Evolutionary conservation across 2,797 vertebrate genomes (phyloP).

Genomic region (Mus caroli): DNA sequence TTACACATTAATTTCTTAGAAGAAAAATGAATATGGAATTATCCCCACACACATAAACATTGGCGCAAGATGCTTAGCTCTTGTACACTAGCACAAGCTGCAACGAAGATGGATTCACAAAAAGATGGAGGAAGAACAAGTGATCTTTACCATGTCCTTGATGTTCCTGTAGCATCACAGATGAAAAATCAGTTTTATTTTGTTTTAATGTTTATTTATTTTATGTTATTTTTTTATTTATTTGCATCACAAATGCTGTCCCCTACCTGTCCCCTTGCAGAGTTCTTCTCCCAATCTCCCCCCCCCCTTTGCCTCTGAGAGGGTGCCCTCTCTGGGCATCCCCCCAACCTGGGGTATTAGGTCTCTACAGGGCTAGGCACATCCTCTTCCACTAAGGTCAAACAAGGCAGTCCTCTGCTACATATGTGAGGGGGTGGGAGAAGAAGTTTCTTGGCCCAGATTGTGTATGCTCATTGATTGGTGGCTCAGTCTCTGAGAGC

Average conservation of each 20-base stretch:
- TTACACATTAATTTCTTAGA: conserved; percentile 20
- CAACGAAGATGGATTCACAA: neutral
- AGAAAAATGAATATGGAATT: neutral
- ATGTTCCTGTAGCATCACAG: neutral
- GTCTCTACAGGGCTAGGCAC: neutral
- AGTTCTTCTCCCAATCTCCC: neutral
- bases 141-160: neutral
- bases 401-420: neutral
- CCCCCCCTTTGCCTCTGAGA: neutral
- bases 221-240: neutral
- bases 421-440: neutral
- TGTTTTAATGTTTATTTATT: neutral
- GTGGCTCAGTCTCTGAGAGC: neutral
- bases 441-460: neutral
- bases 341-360: neutral
- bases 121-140: neutral
- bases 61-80: neutral
- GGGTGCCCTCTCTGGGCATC: neutral
- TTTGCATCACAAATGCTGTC: neutral
- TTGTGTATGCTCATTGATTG: neutral
- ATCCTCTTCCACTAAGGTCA: neutral
- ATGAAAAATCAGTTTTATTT: neutral
- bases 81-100: neutral
- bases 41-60: neutral
- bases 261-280: neutral